phyloP scores from a whole-genome alignment of 2,113 vertebrate species.

The Turdus rufiventris region DNA sequence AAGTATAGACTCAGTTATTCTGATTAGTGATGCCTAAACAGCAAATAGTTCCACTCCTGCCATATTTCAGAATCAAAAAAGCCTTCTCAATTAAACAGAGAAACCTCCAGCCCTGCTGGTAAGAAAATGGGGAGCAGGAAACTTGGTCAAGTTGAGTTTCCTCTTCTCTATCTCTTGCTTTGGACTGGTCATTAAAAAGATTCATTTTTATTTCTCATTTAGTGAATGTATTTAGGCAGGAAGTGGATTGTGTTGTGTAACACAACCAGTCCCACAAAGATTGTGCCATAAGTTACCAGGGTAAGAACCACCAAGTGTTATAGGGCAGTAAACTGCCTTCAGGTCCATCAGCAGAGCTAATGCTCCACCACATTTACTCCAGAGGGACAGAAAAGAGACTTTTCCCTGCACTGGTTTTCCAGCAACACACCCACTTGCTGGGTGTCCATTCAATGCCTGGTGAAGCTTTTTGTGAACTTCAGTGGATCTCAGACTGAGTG shows the following conservation, averaged over 20 bases:
- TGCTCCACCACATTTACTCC: background rate
- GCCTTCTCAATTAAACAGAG: background rate
- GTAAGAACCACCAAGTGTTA: background rate
- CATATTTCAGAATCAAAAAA: background rate
- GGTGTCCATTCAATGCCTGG: background rate
- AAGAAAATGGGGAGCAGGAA: background rate
- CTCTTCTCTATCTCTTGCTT: background rate
- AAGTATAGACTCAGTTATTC: background rate
- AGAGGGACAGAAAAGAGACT: background rate
- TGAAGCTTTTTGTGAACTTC: background rate
- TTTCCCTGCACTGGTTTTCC: background rate
- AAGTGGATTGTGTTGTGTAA: background rate
- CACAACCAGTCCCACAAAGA: background rate
- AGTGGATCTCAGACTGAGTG: background rate
- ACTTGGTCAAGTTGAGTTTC: background rate
- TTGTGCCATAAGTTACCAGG: rapidly evolving
- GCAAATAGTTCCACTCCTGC: background rate
- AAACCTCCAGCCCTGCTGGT: background rate
- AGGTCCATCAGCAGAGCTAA: background rate
- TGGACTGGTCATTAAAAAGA: background rate
- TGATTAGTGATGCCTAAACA: background rate
- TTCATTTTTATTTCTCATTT: background rate
- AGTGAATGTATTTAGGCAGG: background rate
- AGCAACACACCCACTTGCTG: background rate
- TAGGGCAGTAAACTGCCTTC: background rate